Percentiles rank a stretch among this genome's conserved stretches.
phyloP scores from a whole-genome alignment of 2,113 vertebrate genomes.

The Motacilla alba region DNA sequence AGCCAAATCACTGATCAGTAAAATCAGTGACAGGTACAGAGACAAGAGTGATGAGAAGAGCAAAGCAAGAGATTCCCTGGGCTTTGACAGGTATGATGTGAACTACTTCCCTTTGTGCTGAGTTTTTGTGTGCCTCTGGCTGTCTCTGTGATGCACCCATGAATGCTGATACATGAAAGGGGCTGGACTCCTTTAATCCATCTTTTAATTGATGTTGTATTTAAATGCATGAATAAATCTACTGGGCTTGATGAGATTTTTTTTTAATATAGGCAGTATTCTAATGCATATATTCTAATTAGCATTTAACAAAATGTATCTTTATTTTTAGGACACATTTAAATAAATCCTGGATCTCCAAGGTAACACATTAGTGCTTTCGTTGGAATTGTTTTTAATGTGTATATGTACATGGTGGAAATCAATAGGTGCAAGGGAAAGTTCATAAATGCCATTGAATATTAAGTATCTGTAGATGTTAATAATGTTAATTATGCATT shows the following conservation, averaged over 20 bases:
- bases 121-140: not conserved
- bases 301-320: not conserved
- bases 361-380: slow-evolving; percentile 63
- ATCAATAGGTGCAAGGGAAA: not conserved
- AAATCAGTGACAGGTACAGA: slow-evolving; percentile 73
- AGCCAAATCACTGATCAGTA: slow-evolving; percentile 70
- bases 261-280: not conserved
- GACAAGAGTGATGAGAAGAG: not conserved
- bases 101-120: not conserved
- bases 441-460: not conserved
- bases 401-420: not conserved
- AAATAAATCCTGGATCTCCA: slow-evolving; percentile 46
- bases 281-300: not conserved
- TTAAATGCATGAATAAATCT: not conserved
- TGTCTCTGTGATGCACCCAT: not conserved
- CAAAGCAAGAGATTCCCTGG: slow-evolving; percentile 41
- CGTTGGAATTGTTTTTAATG: not conserved
- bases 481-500: not conserved
- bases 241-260: not conserved
- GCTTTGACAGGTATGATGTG: slow-evolving; percentile 54
- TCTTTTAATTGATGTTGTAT: not conserved
- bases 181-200: not conserved
- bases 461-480: not conserved
- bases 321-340: slow-evolving; percentile 55
- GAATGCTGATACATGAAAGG: not conserved